Evolutionary conservation across 2,797 vertebrate genomes (phyloP), one percentile per base, ranked within the genome.

Genomic region (Rallus crepitans): DNA sequence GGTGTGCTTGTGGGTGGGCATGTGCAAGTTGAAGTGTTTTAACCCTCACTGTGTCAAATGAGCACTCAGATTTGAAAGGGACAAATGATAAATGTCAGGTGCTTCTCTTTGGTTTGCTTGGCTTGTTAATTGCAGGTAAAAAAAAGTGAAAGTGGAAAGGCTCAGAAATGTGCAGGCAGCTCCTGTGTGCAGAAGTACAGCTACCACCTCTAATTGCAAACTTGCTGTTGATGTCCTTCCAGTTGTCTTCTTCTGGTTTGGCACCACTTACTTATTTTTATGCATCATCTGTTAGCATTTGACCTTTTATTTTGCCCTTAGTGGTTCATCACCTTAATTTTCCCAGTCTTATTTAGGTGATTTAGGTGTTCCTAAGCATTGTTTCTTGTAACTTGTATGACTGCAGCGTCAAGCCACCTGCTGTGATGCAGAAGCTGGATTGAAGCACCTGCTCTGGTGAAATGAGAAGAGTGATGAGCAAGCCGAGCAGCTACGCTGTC

Each of bases 321-420:
- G 42, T 50, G 5, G 21, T n/a, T 75, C 59, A n/a, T 61, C 0
- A 1, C 31, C 70, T 81, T 79, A n/a, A 63, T 84, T 76, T 86
- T 76, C 50, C 33, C 71, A 80, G 20, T 20, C 13, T 8, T 37
- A 86, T 69, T 28, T 9, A 42, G 47, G n/a, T 2, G 1, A 60
- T 63, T 55, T 21, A 39, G 40, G 13, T 83, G 27, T 73, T 82
- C 24, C 35, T 87, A 31, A 33, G 30, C 9, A 70, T 76, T 75
- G 55, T 65, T 6, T 80, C 71, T 18, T 55, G n/a, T 92, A 61
- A 76, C 12, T 69, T 61, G 2, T 1, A 8, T 21, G 70, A 45
- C 68, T 70, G n/a, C 0, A 0, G 28, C 2, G 2, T 40, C 0
- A 0, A 30, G 56, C 42, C 40, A 7, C 40, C 39, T 84, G 37